Base-by-base conservation (phyloP, 2,797 vertebrate species). In the Huso huso region DNA sequence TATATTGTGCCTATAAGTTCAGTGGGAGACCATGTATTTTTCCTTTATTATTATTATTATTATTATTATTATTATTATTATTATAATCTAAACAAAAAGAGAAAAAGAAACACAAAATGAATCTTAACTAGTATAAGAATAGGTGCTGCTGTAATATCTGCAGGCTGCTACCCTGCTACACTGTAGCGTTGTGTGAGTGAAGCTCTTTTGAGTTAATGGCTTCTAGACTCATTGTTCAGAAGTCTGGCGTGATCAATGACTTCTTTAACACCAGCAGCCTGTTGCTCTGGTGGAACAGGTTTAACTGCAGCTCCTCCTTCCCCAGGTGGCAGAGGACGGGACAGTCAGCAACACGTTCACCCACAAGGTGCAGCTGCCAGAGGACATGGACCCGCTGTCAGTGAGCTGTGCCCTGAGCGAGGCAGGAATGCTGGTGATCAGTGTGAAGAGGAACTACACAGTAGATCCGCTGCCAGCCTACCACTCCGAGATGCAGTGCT, bases 341-440 rank as follows among this genome's bases (percentile, higher is more conserved):
- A 89, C 81, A 0, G 0, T 92, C 62, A 85, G 82, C 0, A 86
- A 91, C 80, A 89, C 84, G 0, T 94, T 95, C 75, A 93, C 86
- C 76, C 93, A 93, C 65, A 92, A 88, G 77, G 89, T 87, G 73
- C 73, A 85, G 77, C 86, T 94, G 65, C 93, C 93, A 0, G 84
- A 88, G 62, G 92, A 93, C 72, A 93, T 87, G 75, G 90, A 94
- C 77, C 92, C 93, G 0, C 71, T 94, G 73, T 88, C 91, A 0
- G 80, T 94, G 72, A 86, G 87, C 53, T 88, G 90, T 1, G 72
- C 77, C 53, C 76, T 92, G 55, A 82, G 84, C 0, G 74, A 85
- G 0, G 74, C 83, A 0, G 89, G 88, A 6, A 81, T 70, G 0
- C 74, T 95, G 63, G 69, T 90, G 62, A 86, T 95, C 67, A 90